These are phyloP conservation scores for Antennarius maculatus DNA, from an alignment of 2,797 vertebrate genomes.

Conservation along the genomic window DNA sequence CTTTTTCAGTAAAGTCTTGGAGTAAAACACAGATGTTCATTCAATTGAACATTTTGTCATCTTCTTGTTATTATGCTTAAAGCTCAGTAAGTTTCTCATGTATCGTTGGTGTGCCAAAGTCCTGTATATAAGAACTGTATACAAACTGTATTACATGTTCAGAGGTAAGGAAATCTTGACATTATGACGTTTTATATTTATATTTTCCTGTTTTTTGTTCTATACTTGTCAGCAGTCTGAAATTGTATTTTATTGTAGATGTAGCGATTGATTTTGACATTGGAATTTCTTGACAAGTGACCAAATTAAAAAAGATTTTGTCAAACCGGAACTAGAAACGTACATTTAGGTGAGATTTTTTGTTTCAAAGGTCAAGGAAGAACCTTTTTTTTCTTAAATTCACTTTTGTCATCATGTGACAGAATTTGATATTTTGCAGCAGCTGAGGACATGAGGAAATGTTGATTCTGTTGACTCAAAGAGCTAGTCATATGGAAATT, in stretches of 20 bases:
- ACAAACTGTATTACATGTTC: neutral
- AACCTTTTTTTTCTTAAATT: neutral
- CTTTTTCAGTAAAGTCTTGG: neutral
- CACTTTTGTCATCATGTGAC: neutral
- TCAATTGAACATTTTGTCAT: neutral
- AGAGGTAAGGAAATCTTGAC: too few species aligned
- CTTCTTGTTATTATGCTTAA: neutral
- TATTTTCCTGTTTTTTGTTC: neutral
- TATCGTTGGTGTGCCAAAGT: too few species aligned
- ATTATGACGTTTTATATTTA: neutral
- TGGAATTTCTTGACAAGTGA: neutral
- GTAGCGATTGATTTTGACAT: neutral
- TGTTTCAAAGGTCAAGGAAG: neutral
- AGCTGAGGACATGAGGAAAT: conserved; percentile 38
- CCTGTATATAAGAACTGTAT: neutral
- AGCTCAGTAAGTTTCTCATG: neutral
- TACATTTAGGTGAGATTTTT: neutral
- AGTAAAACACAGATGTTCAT: neutral
- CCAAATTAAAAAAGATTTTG: neutral
- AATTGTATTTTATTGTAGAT: neutral
- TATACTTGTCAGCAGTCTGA: neutral
- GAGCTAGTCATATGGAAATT: conserved; percentile 39
- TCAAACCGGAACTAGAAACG: neutral
- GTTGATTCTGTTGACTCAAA: conserved; percentile 55
- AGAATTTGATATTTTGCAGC: conserved; percentile 38